phyloP scores from a whole-genome alignment of 2,888 invertebrate species.

The Rapana venosa region DNA sequence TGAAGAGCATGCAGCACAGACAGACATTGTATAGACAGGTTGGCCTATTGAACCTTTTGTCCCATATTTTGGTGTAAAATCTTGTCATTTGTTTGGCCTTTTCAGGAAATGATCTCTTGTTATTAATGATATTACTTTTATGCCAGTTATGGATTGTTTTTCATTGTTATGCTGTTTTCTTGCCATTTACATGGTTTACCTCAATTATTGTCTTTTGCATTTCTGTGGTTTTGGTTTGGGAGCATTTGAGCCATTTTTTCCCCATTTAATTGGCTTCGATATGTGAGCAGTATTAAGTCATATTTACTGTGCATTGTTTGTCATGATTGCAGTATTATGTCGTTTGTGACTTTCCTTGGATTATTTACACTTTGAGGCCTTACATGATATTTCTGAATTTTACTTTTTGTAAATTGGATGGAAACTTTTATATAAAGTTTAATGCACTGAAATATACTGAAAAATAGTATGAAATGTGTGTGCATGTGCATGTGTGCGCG shows the following conservation, averaged over 20 bases:
- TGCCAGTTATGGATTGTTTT: neutral
- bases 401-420: neutral
- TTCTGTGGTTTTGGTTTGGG: neutral
- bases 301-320: neutral
- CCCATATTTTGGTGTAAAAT: too few relatives aligned
- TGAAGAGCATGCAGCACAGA: too few relatives aligned
- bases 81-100: too few relatives aligned
- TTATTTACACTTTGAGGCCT: neutral
- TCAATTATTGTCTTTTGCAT: neutral
- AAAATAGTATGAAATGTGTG: neutral
- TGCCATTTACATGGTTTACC: neutral
- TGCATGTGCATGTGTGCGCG: neutral
- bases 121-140: too few relatives aligned
- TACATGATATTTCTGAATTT: neutral
- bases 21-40: too few relatives aligned
- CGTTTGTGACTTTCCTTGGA: neutral
- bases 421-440: neutral
- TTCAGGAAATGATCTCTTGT: too few relatives aligned
- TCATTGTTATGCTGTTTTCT: neutral
- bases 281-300: neutral
- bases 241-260: too few relatives aligned
- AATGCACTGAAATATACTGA: slow-evolving; percentile 3
- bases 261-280: neutral
- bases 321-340: neutral
- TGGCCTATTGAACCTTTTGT: too few relatives aligned